phyloP scores from a whole-genome alignment of 2,888 invertebrate species.

The Plagodis dolabraria region DNA sequence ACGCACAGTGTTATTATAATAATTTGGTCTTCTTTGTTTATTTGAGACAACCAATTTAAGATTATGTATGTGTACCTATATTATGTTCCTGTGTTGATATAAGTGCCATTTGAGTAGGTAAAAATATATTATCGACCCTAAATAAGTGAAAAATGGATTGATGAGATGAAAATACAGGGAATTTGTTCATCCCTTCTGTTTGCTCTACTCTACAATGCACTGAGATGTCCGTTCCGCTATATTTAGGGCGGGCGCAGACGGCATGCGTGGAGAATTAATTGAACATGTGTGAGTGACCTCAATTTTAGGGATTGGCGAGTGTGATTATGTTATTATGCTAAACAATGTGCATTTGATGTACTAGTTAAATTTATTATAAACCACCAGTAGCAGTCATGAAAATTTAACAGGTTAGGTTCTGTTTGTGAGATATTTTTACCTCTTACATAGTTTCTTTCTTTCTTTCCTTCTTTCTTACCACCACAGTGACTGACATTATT shows the following conservation, averaged over 20 bases:
- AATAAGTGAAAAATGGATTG: neutral
- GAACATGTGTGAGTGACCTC: constrained; percentile 60
- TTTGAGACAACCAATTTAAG: too few species aligned
- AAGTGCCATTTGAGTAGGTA: too few species aligned
- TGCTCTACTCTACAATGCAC: constrained; percentile 23
- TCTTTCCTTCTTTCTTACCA: too few species aligned
- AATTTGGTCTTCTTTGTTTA: too few species aligned
- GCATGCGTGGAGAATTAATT: constrained; percentile 63
- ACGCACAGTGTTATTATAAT: neutral
- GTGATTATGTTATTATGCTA: constrained; percentile 37
- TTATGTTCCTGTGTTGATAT: too few species aligned
- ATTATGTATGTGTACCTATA: too few species aligned
- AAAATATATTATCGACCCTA: too few species aligned
- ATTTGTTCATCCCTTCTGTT: constrained; percentile 5
- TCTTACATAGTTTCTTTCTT: too few species aligned
- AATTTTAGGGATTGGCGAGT: constrained; percentile 48
- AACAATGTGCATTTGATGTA: constrained; percentile 19
- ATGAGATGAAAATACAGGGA: neutral
- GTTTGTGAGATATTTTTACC: too few species aligned
- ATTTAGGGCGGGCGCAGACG: constrained; percentile 44
- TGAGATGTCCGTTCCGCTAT: constrained; percentile 26
- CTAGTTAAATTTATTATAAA: neutral
- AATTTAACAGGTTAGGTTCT: too few species aligned
- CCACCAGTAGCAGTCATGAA: too few species aligned
- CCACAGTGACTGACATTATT: too few species aligned